These are phyloP conservation scores for Paratilapia polleni DNA, from an alignment of 2,113 vertebrate genomes.

Conservation along the genomic window DNA sequence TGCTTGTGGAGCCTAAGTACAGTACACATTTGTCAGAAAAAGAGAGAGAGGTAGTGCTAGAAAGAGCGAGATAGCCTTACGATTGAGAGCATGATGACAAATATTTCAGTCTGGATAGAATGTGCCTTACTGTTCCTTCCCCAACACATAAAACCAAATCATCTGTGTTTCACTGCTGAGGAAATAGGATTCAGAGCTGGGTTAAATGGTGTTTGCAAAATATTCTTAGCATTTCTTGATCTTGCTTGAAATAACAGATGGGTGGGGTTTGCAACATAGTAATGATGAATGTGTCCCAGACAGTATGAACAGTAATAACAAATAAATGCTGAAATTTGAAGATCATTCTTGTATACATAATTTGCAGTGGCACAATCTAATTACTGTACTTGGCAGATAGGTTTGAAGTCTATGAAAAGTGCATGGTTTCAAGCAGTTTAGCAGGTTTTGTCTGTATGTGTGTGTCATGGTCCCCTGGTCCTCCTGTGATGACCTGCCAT, in stretches of 20 bases:
- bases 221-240: constrained; percentile 24
- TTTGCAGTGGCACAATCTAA: neutral
- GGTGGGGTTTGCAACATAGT: constrained; percentile 8
- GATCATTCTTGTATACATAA: neutral
- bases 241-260: constrained; percentile 39
- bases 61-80: constrained; percentile 11
- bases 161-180: constrained; percentile 46
- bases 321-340: neutral
- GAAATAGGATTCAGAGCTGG: constrained; percentile 24
- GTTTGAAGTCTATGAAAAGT: too few species aligned
- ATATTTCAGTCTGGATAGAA: constrained; percentile 61
- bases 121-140: constrained; percentile 29
- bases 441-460: too few species aligned
- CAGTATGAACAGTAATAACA: neutral
- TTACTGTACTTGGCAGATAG: too few species aligned
- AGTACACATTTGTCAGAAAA: constrained; percentile 49
- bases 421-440: too few species aligned
- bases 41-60: constrained; percentile 6
- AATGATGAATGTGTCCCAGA: neutral
- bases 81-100: constrained; percentile 45
- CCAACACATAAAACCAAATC: constrained; percentile 44
- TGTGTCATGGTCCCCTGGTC: too few species aligned
- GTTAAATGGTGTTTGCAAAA: constrained; percentile 55
- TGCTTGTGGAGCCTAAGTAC: constrained; percentile 45
- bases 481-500: too few species aligned